A percentile compares a stretch with the other conserved stretches of the same genome.
Evolutionary conservation across 2,113 vertebrate genomes (phyloP).

Genomic region (Python bivittatus): DNA sequence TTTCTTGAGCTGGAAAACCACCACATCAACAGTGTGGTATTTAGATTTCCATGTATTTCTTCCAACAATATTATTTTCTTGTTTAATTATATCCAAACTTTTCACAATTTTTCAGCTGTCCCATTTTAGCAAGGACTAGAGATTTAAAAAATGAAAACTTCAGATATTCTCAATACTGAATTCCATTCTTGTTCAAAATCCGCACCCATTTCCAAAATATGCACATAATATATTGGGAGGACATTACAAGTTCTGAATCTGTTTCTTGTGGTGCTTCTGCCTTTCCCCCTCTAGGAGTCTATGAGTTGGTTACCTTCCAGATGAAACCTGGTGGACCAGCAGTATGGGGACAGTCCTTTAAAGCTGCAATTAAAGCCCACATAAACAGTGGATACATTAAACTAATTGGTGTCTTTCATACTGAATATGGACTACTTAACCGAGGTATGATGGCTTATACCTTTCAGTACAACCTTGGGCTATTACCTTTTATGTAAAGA

Average conservation of each 20-base stretch:
- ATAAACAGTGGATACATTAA: slow-evolving; percentile 80
- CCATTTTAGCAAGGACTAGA: background rate
- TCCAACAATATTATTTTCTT: background rate
- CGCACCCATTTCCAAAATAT: background rate
- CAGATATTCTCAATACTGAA: background rate
- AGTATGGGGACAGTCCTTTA: slow-evolving; percentile 83
- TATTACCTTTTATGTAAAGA: background rate
- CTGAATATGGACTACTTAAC: slow-evolving; percentile 85
- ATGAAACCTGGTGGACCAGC: slow-evolving; percentile 90
- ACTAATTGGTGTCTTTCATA: slow-evolving; percentile 86
- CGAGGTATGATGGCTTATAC: slow-evolving; percentile 71
- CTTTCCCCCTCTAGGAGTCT: slow-evolving; percentile 78
- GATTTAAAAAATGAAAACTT: background rate
- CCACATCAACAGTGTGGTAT: too few relatives aligned
- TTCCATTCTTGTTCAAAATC: background rate
- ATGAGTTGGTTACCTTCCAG: slow-evolving; percentile 85
- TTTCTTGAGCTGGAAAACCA: background rate
- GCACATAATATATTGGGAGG: background rate
- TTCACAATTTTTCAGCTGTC: background rate
- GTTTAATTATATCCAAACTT: background rate
- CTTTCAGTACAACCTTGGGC: slow-evolving; percentile 1
- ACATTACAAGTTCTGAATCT: background rate
- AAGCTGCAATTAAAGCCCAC: slow-evolving; percentile 76
- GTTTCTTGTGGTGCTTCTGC: slow-evolving; percentile 5
- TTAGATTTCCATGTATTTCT: background rate